These are phyloP conservation scores for Homarus americanus DNA, from an alignment of 1,140 invertebrate species.

Conservation along the genomic window DNA sequence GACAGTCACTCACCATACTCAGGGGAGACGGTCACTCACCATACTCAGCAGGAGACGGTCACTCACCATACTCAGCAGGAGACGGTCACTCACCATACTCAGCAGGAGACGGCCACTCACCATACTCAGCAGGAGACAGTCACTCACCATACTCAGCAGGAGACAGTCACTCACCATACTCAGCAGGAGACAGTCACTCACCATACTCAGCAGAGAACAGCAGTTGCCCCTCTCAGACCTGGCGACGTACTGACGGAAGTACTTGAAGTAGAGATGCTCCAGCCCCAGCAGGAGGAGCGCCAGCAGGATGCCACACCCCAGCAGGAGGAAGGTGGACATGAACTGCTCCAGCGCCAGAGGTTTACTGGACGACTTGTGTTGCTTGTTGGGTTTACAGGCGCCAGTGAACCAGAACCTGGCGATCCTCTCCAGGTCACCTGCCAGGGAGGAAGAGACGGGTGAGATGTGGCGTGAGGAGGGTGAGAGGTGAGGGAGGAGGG, in stretches of 20 bases:
- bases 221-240: constrained; percentile 92
- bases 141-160: neutral
- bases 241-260: constrained; percentile 87
- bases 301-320: constrained; percentile 94
- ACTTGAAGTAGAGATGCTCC: constrained; percentile 95
- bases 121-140: too few relatives aligned
- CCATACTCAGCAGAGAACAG: constrained; percentile 93
- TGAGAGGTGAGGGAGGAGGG: too few relatives aligned
- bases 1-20: too few relatives aligned
- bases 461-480: too few relatives aligned
- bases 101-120: too few relatives aligned
- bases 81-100: too few relatives aligned
- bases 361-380: constrained; percentile 81
- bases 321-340: constrained; percentile 95
- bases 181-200: constrained; percentile 77
- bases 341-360: constrained; percentile 98
- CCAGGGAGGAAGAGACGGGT: too few relatives aligned
- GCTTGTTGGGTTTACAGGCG: constrained; percentile 94
- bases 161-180: too few relatives aligned
- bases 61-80: too few relatives aligned
- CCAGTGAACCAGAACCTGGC: constrained; percentile 98
- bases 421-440: constrained; percentile 94
- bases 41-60: too few relatives aligned
- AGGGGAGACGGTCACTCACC: too few relatives aligned
- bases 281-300: constrained; percentile 89